Conservation (phyloP, 2,113 vertebrate genomes). For the Loxodonta africana region DNA sequence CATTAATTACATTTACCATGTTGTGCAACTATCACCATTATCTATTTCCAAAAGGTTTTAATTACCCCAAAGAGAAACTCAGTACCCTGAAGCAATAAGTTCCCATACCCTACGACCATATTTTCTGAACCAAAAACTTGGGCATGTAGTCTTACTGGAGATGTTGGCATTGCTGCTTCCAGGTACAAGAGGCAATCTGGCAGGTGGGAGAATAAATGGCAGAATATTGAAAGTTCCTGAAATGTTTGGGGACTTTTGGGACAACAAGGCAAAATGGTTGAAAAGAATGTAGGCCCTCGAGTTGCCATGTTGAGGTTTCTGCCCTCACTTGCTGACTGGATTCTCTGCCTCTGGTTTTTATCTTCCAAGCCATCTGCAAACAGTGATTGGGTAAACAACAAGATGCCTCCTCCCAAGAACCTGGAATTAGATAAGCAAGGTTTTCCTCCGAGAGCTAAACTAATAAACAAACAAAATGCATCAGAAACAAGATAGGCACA, state of each 20-base stretch:
- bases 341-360: conserved; percentile 11
- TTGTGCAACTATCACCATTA: no score
- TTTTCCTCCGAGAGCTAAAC: conserved; percentile 48
- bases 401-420: not conserved
- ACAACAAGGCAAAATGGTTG: conserved; percentile 23
- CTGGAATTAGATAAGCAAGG: conserved; percentile 36
- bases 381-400: not conserved
- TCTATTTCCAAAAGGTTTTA: no score
- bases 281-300: not conserved
- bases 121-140: conserved; percentile 50
- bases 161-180: conserved; percentile 31
- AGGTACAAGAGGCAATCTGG: not conserved
- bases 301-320: not conserved
- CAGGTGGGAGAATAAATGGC: conserved; percentile 31
- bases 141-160: not conserved
- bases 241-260: not conserved
- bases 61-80: no score
- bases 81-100: no score
- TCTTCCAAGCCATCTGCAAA: not conserved
- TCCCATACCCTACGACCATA: not conserved
- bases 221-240: conserved; percentile 15
- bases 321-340: conserved; percentile 15
- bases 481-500: conserved; percentile 25
- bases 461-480: conserved; percentile 36
- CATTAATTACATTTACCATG: no score